Percentiles rank a stretch among this genome's conserved stretches.
Conservation (phyloP, 1,140 invertebrate genomes). For the Pseudomyrmex dendroicus region DNA sequence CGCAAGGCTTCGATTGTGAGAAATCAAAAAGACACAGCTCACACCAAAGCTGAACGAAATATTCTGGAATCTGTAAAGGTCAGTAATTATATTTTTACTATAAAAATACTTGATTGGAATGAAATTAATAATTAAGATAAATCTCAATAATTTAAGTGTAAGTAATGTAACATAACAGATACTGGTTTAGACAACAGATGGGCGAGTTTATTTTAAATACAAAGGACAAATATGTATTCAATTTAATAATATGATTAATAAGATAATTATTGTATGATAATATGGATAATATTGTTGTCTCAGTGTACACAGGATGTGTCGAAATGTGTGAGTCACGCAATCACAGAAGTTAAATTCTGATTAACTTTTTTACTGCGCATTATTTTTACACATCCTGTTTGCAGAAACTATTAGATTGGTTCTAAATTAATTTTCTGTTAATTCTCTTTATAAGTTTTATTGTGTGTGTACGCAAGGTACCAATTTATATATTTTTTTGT, state of each 20-base stretch:
- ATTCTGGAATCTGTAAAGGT: slow-evolving; percentile 99
- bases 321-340: too few relatives aligned
- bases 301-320: too few relatives aligned
- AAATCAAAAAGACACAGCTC: slow-evolving; percentile 99
- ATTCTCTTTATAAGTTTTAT: slow-evolving; percentile 12
- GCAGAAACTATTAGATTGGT: not conserved
- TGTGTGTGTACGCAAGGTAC: slow-evolving; percentile 50
- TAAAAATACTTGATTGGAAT: not conserved
- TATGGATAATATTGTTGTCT: too few relatives aligned
- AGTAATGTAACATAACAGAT: too few relatives aligned
- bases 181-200: too few relatives aligned
- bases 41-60: slow-evolving; percentile 99
- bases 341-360: too few relatives aligned
- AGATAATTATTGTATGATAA: too few relatives aligned
- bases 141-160: slow-evolving; percentile 8
- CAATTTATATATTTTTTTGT: slow-evolving; percentile 28
- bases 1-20: slow-evolving; percentile 99
- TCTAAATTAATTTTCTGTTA: not conserved
- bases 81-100: slow-evolving; percentile 58
- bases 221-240: too few relatives aligned
- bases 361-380: too few relatives aligned
- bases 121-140: not conserved
- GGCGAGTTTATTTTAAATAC: too few relatives aligned
- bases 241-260: too few relatives aligned
- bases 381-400: too few relatives aligned